Percentiles rank a stretch among this genome's conserved stretches.
These are phyloP conservation scores for Pagrus major DNA, from an alignment of 2,113 vertebrate species.

Conservation along the genomic window DNA sequence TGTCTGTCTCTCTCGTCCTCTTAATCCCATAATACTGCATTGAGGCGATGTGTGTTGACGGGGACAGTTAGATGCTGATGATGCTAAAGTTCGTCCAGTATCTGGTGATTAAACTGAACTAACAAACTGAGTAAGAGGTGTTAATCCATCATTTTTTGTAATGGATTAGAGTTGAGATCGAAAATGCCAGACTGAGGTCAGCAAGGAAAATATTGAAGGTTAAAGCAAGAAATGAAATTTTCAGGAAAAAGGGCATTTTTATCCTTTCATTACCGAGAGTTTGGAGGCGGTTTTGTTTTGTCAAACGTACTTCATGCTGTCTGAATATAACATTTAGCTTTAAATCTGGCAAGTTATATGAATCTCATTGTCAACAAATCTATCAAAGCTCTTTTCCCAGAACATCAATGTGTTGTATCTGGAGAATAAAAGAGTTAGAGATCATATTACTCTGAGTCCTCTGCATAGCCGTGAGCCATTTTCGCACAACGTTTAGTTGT, in stretches of 20 bases:
- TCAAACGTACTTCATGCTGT: background rate
- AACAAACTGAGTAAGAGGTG: background rate
- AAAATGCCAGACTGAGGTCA: slow-evolving; percentile 15
- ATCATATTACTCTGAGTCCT: background rate
- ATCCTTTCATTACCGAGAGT: background rate
- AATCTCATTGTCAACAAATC: background rate
- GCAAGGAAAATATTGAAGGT: background rate
- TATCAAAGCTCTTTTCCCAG: background rate
- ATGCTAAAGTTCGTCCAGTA: slow-evolving; percentile 10
- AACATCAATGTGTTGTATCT: background rate
- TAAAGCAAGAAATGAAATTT: slow-evolving; percentile 1
- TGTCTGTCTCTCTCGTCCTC: background rate
- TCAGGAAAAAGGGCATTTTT: slow-evolving; percentile 8
- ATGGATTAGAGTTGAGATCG: slow-evolving; percentile 36
- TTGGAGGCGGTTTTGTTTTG: background rate
- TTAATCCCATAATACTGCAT: slow-evolving; percentile 31
- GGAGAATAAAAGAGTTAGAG: background rate
- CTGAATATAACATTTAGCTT: background rate
- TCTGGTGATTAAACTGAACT: slow-evolving; percentile 18
- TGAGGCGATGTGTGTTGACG: slow-evolving; percentile 40
- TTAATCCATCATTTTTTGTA: slow-evolving; percentile 32
- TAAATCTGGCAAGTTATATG: background rate
- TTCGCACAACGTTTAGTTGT: slow-evolving; percentile 3
- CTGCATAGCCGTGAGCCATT: background rate
- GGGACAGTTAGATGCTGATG: slow-evolving; percentile 16